Percentiles rank a stretch among this genome's conserved stretches.
Evolutionary conservation across 2,797 vertebrate species (phyloP).

Genomic region (Enoplosus armatus): DNA sequence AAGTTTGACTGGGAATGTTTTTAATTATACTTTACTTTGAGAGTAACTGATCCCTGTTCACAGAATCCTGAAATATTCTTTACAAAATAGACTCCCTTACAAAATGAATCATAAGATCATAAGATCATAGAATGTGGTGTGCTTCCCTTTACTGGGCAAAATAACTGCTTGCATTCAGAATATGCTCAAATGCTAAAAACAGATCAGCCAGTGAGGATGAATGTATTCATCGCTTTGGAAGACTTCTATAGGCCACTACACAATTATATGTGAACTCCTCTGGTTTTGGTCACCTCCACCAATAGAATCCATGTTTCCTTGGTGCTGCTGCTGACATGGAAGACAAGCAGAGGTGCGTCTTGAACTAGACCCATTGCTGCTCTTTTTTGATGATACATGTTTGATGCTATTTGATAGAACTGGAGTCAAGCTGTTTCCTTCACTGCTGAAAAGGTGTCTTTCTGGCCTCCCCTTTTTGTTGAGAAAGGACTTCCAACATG

Average conservation of each 20-base stretch:
- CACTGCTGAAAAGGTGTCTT: neutral
- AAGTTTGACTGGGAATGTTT: neutral
- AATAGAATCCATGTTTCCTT: neutral
- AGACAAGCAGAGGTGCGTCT: neutral
- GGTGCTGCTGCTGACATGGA: neutral
- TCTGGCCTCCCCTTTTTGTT: neutral
- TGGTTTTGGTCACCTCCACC: neutral
- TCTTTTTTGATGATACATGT: constrained; percentile 3
- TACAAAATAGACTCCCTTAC: neutral
- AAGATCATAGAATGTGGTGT: neutral
- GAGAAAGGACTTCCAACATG: neutral
- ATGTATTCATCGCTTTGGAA: neutral
- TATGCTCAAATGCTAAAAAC: neutral
- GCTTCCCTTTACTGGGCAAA: neutral
- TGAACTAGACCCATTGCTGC: neutral
- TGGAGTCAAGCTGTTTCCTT: constrained; percentile 16
- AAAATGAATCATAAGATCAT: neutral
- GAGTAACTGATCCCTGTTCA: neutral
- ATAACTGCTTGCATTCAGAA: neutral
- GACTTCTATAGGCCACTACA: neutral
- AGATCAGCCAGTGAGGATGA: neutral
- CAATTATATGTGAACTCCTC: neutral
- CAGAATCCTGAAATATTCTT: neutral
- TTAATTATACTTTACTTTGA: neutral
- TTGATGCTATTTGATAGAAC: constrained; percentile 3